These are phyloP conservation scores for Cephalopholis sonnerati DNA, from an alignment of 2,113 vertebrate genomes.

Conservation along the genomic window DNA sequence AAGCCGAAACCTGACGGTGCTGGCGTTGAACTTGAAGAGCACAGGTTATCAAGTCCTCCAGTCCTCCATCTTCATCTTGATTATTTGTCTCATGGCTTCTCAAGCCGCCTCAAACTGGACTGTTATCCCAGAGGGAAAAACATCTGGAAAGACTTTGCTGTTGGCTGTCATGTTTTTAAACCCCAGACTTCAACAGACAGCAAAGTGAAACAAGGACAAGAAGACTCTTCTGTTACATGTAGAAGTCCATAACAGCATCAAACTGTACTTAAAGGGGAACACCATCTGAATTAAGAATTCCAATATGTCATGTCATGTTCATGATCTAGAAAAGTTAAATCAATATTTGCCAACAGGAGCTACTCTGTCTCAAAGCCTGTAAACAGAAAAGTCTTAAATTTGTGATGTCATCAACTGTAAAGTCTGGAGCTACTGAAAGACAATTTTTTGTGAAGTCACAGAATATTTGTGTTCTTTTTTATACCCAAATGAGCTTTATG, in stretches of 20 bases:
- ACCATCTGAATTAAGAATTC: no score
- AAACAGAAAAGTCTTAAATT: no score
- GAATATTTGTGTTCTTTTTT: no score
- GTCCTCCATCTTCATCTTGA: neutral
- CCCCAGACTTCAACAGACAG: constrained; percentile 10
- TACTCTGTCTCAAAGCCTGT: no score
- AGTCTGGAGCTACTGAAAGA: no score
- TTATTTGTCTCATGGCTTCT: neutral
- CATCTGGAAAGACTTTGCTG: constrained; percentile 52
- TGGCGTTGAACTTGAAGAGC: neutral
- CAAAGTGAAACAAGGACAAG: neutral
- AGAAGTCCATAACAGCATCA: neutral
- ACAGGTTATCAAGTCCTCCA: neutral
- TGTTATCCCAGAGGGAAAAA: constrained; percentile 14
- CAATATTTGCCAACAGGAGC: no score
- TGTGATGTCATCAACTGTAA: no score
- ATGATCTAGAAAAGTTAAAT: no score
- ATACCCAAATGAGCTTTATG: no score
- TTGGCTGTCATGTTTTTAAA: constrained; percentile 23
- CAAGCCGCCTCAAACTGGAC: constrained; percentile 2
- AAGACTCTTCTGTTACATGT: neutral
- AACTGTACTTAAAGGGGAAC: no score
- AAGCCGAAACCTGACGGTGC: constrained; percentile 8
- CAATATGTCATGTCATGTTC: no score
- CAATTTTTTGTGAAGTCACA: no score